A percentile compares a stretch with the other conserved stretches of the same genome.
phyloP scores from a whole-genome alignment of 1,140 invertebrate genomes.

The Zaprionus capensis region DNA sequence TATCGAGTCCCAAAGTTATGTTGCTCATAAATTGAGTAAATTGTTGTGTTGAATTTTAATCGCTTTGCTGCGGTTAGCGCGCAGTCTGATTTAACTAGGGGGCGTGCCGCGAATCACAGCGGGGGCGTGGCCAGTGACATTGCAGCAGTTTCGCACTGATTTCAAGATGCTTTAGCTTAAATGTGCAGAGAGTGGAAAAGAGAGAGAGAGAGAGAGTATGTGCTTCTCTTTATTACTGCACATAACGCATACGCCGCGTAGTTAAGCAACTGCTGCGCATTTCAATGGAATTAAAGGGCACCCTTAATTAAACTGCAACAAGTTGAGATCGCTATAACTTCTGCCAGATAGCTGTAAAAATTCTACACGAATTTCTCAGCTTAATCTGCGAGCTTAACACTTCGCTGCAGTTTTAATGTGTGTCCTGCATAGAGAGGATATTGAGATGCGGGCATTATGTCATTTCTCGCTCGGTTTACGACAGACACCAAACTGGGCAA shows the following conservation, averaged over 20 bases:
- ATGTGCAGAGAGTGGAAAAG: constrained; percentile 22
- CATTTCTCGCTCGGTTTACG: constrained; percentile 42
- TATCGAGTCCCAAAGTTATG: constrained; percentile 77
- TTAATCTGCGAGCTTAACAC: background rate
- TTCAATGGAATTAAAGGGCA: background rate
- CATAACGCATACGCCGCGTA: background rate
- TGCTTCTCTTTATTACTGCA: background rate
- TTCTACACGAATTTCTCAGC: background rate
- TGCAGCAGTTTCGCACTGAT: constrained; percentile 36
- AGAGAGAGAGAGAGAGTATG: background rate
- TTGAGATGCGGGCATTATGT: constrained; percentile 45
- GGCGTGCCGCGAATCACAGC: background rate
- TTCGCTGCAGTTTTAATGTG: constrained; percentile 34
- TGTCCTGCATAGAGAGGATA: constrained; percentile 12
- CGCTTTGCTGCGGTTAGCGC: constrained; percentile 52
- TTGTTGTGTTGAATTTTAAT: constrained; percentile 77
- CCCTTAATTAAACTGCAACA: background rate
- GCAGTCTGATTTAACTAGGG: constrained; percentile 26
- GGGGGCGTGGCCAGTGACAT: constrained; percentile 7
- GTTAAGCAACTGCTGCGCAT: background rate
- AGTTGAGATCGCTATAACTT: background rate
- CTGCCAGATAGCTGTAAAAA: background rate
- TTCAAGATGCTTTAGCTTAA: constrained; percentile 3
- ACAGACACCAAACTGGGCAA: constrained; percentile 36
- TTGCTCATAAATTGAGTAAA: constrained; percentile 75